Conservation (phyloP, 2,888 invertebrate genomes). For the Drosophila maculinotata region DNA sequence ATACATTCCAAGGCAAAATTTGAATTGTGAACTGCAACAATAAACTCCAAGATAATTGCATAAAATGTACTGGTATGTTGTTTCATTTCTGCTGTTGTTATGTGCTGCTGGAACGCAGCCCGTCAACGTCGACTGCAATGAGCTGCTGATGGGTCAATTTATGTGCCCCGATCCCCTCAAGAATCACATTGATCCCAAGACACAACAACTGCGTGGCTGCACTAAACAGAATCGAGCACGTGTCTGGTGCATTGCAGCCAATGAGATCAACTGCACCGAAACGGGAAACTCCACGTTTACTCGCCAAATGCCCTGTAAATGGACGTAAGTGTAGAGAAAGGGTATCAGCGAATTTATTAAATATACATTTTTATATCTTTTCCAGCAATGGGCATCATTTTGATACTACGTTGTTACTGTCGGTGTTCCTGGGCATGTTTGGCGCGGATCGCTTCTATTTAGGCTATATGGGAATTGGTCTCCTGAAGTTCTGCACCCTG, state of each 20-base stretch:
- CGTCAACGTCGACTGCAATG: conserved; percentile 88
- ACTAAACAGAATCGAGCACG: conserved; percentile 73
- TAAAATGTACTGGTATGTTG: conserved; percentile 54
- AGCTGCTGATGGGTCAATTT: conserved; percentile 91
- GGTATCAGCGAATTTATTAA: neutral
- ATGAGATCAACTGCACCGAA: conserved; percentile 92
- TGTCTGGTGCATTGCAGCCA: conserved; percentile 93
- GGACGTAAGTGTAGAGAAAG: conserved; percentile 93
- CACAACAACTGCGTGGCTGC: conserved; percentile 94
- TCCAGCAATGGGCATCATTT: conserved; percentile 96
- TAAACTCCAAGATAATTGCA: conserved; percentile 3
- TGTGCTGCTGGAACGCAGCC: conserved; percentile 48
- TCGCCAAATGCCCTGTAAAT: conserved; percentile 94
- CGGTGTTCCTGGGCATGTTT: conserved; percentile 99
- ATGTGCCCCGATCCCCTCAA: conserved; percentile 92
- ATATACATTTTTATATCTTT: conserved; percentile 60
- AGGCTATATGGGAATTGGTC: conserved; percentile 98
- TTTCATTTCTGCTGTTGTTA: conserved; percentile 46
- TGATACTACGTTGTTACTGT: conserved; percentile 95
- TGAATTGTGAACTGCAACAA: conserved; percentile 14
- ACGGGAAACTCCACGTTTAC: conserved; percentile 92
- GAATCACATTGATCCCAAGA: conserved; percentile 93
- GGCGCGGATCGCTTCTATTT: conserved; percentile 98
- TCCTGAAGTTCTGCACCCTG: conserved; percentile 97
- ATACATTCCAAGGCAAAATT: conserved; percentile 25